Percentiles rank a stretch among this genome's conserved stretches.
Conservation (phyloP, 2,113 vertebrate genomes). For the Ceratotherium simum region DNA sequence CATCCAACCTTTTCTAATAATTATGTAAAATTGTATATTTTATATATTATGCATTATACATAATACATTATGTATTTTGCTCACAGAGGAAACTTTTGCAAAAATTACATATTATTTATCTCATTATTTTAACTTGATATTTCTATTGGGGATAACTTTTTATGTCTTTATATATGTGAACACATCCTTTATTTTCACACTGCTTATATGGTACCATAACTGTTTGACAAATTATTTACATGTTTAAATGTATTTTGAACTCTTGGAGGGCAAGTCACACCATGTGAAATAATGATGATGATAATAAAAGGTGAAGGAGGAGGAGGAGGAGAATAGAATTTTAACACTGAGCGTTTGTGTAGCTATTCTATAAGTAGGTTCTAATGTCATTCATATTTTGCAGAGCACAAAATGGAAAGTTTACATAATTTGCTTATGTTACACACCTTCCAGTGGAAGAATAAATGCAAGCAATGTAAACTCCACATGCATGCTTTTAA, state of each 20-base stretch:
- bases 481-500: not conserved
- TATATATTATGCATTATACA: not conserved
- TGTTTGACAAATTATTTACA: not conserved
- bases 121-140: not conserved
- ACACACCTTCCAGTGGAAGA: not conserved
- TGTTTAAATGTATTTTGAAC: not conserved
- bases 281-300: not conserved
- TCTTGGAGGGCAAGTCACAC: not conserved
- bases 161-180: not conserved
- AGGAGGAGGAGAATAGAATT: not conserved
- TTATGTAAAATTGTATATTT: not conserved
- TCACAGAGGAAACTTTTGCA: not conserved
- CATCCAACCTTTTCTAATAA: not conserved
- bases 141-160: not conserved
- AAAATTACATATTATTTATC: not conserved
- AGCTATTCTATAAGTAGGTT: not conserved
- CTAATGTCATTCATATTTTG: not conserved
- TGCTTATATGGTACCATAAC: not conserved
- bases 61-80: not conserved
- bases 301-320: rapidly evolving
- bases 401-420: not conserved
- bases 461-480: not conserved
- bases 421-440: not conserved
- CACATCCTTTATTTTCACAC: not conserved
- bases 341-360: not conserved